Percentiles rank a stretch among this genome's conserved stretches.
Conservation (phyloP, 2,888 invertebrate genomes). For the Lasioglossum pauxillum region DNA sequence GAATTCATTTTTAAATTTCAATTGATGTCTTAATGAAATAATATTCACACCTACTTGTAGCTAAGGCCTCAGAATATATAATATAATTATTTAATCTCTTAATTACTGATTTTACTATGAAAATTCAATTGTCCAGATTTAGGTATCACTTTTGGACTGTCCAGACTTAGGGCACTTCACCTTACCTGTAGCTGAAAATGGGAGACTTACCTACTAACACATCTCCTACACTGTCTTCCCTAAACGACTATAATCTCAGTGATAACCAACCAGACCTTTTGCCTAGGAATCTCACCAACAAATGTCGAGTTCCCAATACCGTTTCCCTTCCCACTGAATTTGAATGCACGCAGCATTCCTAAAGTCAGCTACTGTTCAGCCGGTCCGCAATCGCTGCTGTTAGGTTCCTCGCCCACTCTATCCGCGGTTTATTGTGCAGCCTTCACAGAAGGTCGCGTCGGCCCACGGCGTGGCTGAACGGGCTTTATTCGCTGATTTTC, state of each 20-base stretch:
- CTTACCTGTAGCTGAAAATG: too few relatives aligned
- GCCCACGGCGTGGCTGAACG: neutral
- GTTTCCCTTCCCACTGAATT: neutral
- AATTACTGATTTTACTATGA: too few relatives aligned
- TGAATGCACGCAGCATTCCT: slow-evolving; percentile 60
- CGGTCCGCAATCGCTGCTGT: slow-evolving; percentile 7
- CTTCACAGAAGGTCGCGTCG: slow-evolving; percentile 26
- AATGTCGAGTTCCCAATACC: neutral
- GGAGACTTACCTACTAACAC: too few relatives aligned
- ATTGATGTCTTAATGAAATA: too few relatives aligned
- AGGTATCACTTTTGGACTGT: too few relatives aligned
- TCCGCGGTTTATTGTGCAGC: slow-evolving; percentile 48
- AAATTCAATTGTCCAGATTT: too few relatives aligned
- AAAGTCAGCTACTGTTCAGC: slow-evolving; percentile 30
- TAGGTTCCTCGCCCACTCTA: slow-evolving; percentile 17
- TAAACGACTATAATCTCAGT: neutral
- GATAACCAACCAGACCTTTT: neutral
- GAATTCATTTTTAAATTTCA: too few relatives aligned
- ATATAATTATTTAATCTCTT: too few relatives aligned
- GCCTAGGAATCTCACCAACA: neutral
- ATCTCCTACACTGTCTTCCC: neutral
- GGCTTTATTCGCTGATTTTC: slow-evolving; percentile 62
- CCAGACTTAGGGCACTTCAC: too few relatives aligned
- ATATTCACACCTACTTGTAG: too few relatives aligned
- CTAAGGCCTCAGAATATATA: too few relatives aligned